These are phyloP conservation scores for Syrphus vitripennis DNA, from an alignment of 2,888 invertebrate species.

Conservation along the genomic window DNA sequence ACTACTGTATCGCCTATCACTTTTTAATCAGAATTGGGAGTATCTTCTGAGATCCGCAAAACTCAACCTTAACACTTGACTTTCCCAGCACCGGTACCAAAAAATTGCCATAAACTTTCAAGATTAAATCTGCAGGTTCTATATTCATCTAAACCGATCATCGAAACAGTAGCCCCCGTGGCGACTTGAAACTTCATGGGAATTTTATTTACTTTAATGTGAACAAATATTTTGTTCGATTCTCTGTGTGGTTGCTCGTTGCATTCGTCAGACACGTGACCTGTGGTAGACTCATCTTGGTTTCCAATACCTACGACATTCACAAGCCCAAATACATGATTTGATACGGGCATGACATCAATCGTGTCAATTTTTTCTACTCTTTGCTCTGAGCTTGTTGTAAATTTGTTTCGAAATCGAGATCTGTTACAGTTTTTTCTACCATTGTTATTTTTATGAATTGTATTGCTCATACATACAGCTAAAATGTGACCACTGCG, in stretches of 20 bases:
- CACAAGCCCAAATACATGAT: neutral
- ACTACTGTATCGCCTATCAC: no score
- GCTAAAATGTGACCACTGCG: constrained; percentile 42
- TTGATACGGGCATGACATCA: neutral
- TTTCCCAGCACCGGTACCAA: constrained; percentile 39
- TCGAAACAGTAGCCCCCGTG: neutral
- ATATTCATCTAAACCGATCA: neutral
- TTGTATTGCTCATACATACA: constrained; percentile 20
- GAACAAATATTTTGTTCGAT: constrained; percentile 11
- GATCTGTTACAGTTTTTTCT: neutral
- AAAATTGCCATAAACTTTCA: constrained; percentile 35
- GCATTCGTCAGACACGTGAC: neutral
- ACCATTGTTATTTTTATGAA: neutral
- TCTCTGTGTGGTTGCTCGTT: neutral
- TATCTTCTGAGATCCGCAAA: constrained; percentile 35
- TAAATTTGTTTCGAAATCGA: neutral
- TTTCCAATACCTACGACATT: neutral
- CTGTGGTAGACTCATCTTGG: neutral
- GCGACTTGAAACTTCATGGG: neutral
- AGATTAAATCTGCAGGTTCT: neutral
- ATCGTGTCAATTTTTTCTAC: neutral
- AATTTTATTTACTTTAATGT: neutral
- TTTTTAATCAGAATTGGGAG: neutral
- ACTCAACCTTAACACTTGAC: constrained; percentile 35
- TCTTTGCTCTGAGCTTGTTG: neutral